These are phyloP conservation scores for Circaetus gallicus DNA, from an alignment of 2,113 vertebrate species.

Conservation along the genomic window DNA sequence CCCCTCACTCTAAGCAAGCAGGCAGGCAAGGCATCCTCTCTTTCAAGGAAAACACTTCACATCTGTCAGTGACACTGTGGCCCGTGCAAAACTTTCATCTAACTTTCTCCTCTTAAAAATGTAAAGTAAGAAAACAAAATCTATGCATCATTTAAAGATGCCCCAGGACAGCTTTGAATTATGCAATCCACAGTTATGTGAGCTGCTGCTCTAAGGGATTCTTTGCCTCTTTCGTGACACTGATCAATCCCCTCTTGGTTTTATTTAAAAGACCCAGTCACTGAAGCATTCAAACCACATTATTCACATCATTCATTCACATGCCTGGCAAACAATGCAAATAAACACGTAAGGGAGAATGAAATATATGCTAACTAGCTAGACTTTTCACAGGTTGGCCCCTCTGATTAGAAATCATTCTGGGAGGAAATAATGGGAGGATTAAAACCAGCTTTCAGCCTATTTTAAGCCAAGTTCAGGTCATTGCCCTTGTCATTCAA, in stretches of 20 bases:
- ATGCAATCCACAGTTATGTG: constrained; percentile 63
- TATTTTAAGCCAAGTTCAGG: constrained; percentile 37
- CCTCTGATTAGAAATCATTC: constrained; percentile 48
- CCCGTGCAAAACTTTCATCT: constrained; percentile 22
- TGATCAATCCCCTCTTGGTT: constrained; percentile 43
- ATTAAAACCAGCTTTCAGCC: constrained; percentile 56
- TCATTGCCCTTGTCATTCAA: constrained; percentile 2
- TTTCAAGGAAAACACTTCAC: background rate
- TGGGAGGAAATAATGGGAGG: constrained; percentile 42
- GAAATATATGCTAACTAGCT: constrained; percentile 58
- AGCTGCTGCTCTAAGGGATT: constrained; percentile 67
- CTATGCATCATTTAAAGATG: constrained; percentile 76
- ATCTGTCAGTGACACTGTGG: background rate
- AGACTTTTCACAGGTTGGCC: constrained; percentile 52
- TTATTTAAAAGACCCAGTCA: constrained; percentile 49
- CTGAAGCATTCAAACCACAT: constrained; percentile 37
- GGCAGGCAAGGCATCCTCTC: background rate
- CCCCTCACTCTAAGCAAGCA: background rate
- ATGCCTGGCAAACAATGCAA: constrained; percentile 60
- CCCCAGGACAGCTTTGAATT: constrained; percentile 74
- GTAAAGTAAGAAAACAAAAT: constrained; percentile 71
- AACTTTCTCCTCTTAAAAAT: constrained; percentile 55
- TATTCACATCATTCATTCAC: constrained; percentile 23
- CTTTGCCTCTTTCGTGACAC: constrained; percentile 55
- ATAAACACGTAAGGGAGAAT: constrained; percentile 59